phyloP scores from a whole-genome alignment of 2,113 vertebrate species.

The Mellivora capensis region DNA sequence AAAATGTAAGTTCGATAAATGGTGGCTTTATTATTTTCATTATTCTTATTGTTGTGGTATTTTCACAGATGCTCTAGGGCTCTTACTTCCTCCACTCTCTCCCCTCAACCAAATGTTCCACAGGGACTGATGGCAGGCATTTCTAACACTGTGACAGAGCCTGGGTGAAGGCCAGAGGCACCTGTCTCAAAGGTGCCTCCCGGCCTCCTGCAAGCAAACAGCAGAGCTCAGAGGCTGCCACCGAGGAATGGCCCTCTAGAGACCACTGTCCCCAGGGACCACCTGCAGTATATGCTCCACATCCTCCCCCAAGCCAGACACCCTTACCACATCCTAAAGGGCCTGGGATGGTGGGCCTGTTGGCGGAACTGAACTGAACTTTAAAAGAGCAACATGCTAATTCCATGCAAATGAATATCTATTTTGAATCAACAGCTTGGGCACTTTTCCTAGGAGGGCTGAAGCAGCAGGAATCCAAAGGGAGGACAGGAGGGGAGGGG shows the following conservation, averaged over 20 bases:
- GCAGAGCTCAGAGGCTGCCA: not conserved
- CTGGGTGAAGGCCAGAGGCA: not conserved
- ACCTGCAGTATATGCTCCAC: not conserved
- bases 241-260: not conserved
- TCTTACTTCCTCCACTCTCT: not conserved
- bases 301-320: not conserved
- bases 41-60: not conserved
- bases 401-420: slow-evolving; percentile 64
- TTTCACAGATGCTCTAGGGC: not conserved
- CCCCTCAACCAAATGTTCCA: not conserved
- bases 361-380: not conserved
- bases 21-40: not conserved
- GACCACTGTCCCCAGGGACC: not conserved
- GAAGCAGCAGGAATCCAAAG: slow-evolving; percentile 16
- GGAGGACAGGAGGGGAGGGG: not conserved
- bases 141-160: not conserved
- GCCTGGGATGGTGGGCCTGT: not conserved
- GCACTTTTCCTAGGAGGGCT: slow-evolving; percentile 17
- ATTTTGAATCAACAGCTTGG: slow-evolving; percentile 66
- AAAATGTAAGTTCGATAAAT: not conserved
- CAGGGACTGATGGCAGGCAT: not conserved
- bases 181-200: not conserved
- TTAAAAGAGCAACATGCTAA: slow-evolving; percentile 65
- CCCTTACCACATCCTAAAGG: not conserved
- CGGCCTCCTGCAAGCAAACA: not conserved